phyloP scores from a whole-genome alignment of 1,140 invertebrate genomes.

The Teleogryllus occipitalis region DNA sequence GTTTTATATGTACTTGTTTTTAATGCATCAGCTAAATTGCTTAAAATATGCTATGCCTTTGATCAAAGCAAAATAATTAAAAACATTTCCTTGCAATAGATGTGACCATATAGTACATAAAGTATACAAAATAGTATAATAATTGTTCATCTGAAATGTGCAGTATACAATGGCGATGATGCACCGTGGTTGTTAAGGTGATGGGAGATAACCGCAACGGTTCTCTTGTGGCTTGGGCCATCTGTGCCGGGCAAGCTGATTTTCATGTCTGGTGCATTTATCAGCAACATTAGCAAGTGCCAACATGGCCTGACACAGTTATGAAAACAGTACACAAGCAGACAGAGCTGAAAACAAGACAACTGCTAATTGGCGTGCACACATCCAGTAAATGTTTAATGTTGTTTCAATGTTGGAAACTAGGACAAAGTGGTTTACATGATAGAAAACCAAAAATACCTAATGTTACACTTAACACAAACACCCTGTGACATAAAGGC shows the following conservation, averaged over 20 bases:
- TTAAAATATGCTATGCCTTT: background rate
- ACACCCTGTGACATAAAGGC: background rate
- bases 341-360: background rate
- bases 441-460: background rate
- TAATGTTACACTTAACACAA: background rate
- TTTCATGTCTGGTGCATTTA: background rate
- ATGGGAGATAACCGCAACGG: background rate
- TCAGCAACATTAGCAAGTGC: background rate
- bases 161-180: background rate
- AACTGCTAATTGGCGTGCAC: background rate
- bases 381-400: background rate
- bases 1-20: background rate
- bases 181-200: background rate
- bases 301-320: background rate
- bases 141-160: constrained; percentile 1
- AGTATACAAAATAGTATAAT: constrained; percentile 6
- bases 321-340: background rate
- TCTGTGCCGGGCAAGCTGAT: background rate
- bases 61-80: background rate
- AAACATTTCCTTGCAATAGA: background rate
- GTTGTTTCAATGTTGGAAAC: constrained; percentile 2
- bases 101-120: constrained; percentile 1
- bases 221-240: background rate
- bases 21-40: background rate
- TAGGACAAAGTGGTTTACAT: background rate